Percentiles rank a stretch among this genome's conserved stretches.
Conservation (phyloP, 2,888 invertebrate species). For the Acanthosepion pharaonis region DNA sequence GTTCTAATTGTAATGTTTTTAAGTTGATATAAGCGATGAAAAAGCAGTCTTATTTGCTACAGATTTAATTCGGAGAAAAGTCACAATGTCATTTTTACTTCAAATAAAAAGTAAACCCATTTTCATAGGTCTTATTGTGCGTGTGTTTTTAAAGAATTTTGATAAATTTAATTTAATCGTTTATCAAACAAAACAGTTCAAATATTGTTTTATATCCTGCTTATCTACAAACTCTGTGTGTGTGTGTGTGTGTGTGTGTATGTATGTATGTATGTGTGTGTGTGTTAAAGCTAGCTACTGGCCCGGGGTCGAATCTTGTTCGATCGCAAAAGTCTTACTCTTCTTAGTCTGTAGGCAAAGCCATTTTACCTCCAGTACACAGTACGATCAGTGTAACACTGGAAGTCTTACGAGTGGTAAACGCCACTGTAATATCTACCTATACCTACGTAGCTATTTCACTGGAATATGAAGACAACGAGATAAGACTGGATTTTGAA, state of each 20-base stretch:
- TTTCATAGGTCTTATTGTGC: no score
- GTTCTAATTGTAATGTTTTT: no score
- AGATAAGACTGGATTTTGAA: not conserved
- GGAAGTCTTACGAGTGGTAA: not conserved
- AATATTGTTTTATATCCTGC: no score
- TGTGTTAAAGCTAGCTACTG: not conserved
- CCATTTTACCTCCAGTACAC: not conserved
- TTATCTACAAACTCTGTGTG: no score
- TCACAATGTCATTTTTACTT: no score
- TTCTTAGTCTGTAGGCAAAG: not conserved
- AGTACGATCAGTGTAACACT: not conserved
- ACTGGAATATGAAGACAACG: not conserved
- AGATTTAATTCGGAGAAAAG: no score
- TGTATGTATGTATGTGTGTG: not conserved
- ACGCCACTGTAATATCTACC: not conserved
- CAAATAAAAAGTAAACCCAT: no score
- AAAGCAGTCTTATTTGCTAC: no score
- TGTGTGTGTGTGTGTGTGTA: not conserved
- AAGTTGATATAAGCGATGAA: no score
- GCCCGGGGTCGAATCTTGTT: not conserved
- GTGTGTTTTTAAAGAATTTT: no score
- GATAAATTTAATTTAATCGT: no score
- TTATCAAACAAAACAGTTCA: no score
- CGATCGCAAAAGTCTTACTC: not conserved
- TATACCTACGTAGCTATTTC: not conserved